Conservation (phyloP, 2,113 vertebrate genomes). For the Phylloscopus trochiloides region DNA sequence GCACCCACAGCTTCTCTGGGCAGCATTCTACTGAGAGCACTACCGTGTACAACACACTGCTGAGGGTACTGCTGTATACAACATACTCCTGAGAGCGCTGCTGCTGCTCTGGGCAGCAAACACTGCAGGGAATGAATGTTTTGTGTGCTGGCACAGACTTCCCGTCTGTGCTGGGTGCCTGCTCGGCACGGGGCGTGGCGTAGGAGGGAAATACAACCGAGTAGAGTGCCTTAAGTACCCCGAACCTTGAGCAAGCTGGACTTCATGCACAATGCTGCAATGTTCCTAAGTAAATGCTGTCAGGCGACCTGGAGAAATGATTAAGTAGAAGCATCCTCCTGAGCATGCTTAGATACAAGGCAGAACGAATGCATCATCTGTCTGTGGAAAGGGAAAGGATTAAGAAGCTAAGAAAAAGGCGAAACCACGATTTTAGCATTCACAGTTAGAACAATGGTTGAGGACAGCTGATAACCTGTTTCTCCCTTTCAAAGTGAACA, state of each 20-base stretch:
- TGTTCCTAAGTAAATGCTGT: neutral
- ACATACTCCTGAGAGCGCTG: neutral
- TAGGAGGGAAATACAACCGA: too few species aligned
- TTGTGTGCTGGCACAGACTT: neutral
- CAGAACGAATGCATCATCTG: neutral
- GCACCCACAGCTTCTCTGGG: neutral
- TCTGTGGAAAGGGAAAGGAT: neutral
- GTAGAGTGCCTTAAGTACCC: neutral
- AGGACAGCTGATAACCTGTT: neutral
- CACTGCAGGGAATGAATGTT: too few species aligned
- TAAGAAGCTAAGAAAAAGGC: neutral
- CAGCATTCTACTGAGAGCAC: neutral
- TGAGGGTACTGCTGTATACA: neutral
- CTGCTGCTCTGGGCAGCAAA: neutral
- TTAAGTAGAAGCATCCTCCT: neutral
- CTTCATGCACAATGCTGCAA: neutral
- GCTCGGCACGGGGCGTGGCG: accelerated
- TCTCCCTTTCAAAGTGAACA: neutral
- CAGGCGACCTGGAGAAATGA: neutral
- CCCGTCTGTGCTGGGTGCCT: neutral
- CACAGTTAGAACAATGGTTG: neutral
- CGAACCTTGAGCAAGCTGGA: neutral
- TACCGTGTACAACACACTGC: neutral
- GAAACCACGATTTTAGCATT: neutral
- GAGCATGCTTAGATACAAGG: neutral